Conservation (phyloP, 2,797 vertebrate genomes). For the Falco naumanni region DNA sequence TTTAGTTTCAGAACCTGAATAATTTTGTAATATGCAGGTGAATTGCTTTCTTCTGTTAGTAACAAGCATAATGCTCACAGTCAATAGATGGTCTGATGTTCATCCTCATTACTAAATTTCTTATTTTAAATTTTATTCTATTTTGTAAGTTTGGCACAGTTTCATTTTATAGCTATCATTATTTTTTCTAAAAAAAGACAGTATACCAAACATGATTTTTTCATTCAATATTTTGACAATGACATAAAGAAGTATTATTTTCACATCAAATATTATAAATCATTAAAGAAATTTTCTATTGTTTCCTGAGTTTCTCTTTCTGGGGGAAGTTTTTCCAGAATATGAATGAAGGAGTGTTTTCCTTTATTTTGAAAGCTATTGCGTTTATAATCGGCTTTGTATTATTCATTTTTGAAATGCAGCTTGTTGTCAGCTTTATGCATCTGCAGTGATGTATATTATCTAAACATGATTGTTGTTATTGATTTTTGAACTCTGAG, state of each 20-base stretch:
- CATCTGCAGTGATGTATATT: neutral
- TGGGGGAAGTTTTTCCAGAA: neutral
- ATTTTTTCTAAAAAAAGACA: neutral
- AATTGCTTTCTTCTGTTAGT: constrained; percentile 48
- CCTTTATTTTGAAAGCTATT: neutral
- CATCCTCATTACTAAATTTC: constrained; percentile 3
- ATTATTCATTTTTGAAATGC: neutral
- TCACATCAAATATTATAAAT: neutral
- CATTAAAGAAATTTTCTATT: neutral
- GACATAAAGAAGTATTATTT: neutral
- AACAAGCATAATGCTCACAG: neutral
- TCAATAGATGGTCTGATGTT: neutral
- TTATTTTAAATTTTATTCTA: neutral
- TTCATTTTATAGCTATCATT: neutral
- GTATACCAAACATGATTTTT: neutral
- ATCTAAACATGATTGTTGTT: neutral
- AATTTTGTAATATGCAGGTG: constrained; percentile 45
- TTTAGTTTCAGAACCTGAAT: constrained; percentile 50
- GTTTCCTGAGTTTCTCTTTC: neutral
- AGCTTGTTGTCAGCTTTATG: neutral
- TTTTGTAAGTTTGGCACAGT: neutral
- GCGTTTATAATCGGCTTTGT: neutral
- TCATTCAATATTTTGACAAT: neutral
- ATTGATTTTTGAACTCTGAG: neutral
- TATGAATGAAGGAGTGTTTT: neutral